Evolutionary conservation across 2,888 invertebrate genomes (phyloP), one percentile per base, ranked within the genome.

Genomic region (Brenthis hecate): DNA sequence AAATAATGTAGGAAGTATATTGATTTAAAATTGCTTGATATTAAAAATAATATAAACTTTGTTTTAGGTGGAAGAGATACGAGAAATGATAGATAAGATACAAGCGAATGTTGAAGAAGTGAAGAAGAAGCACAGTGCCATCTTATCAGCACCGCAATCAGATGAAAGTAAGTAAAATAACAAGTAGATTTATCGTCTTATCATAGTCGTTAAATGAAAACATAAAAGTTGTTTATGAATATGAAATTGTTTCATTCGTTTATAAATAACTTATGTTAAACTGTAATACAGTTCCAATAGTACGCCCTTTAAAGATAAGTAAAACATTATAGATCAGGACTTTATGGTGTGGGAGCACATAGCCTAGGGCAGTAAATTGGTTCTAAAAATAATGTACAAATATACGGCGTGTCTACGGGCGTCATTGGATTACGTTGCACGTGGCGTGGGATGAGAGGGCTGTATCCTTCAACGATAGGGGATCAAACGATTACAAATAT

Each of bases 81-180:
- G 99, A 83, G 98, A 98, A 93, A 99, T 99, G 98, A 99, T 99
- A 94, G 99, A 99, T 93, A 98, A 98, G 94, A 99, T 99, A 88
- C 98, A 99, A 92, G 96, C 97, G 84, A 99, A 99, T 95, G 99
- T 99, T 78, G 99, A 99, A 88, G 99, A 99, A 91, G 99, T 99
- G 73, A 99, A 99, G 96, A 99, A 99, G 95, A 99, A 99, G 95
- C 99, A 99, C 94, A 99, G 99, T 94, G 97, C 98, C 93, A 99
- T 99, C 87, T 94, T 99, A 84, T 99, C 99, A 84, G 99, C 99
- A 81, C 99, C 99, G 80, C 98, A 98, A 90, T 98, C 98, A 89
- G 99, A 99, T 94, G 99, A 99, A 94, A 99, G 98, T 98, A 93
- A 97, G 97, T 95, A 73, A 50, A 53, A 23, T 36, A 16, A n/a